A percentile compares a stretch with the other conserved stretches of the same genome.
These are phyloP conservation scores for Lasioglossum calceatum DNA, from an alignment of 2,888 invertebrate species.

Conservation along the genomic window DNA sequence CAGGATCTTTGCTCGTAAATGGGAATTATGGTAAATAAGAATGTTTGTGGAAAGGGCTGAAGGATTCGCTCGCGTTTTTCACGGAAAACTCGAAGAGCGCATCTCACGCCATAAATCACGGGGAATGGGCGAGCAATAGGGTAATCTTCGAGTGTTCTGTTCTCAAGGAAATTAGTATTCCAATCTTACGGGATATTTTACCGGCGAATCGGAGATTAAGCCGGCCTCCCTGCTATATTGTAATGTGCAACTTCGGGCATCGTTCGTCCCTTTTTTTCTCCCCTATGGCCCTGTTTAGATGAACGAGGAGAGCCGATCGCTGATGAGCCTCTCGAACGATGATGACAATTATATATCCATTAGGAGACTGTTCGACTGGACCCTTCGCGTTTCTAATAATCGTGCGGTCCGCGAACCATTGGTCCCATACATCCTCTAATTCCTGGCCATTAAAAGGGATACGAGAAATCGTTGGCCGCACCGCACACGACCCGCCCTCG, in stretches of 20 bases:
- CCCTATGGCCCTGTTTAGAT: slow-evolving; percentile 14
- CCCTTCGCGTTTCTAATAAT: slow-evolving; percentile 77
- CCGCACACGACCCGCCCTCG: slow-evolving; percentile 62
- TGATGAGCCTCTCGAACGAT: slow-evolving; percentile 54
- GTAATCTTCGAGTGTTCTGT: neutral
- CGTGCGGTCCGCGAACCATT: slow-evolving; percentile 69
- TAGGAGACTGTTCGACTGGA: slow-evolving; percentile 70
- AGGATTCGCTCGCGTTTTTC: neutral
- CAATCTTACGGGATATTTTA: neutral
- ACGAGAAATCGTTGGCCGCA: slow-evolving; percentile 67
- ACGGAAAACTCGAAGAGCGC: neutral
- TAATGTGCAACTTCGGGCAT: slow-evolving; percentile 38
- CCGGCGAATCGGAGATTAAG: slow-evolving; percentile 8
- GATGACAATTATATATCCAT: slow-evolving; percentile 79
- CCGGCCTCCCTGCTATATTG: neutral
- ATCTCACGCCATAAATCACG: neutral
- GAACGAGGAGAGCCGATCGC: slow-evolving; percentile 28
- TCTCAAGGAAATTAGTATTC: neutral
- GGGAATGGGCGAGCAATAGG: neutral
- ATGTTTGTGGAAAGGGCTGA: neutral
- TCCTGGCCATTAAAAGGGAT: slow-evolving; percentile 76
- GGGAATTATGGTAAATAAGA: neutral
- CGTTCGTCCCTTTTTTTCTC: slow-evolving; percentile 25
- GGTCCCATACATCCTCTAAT: slow-evolving; percentile 76
- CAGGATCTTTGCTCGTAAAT: neutral